Evolutionary conservation across 2,797 vertebrate genomes (phyloP).

Genomic region (Microctenopoma stevenorrisi): DNA sequence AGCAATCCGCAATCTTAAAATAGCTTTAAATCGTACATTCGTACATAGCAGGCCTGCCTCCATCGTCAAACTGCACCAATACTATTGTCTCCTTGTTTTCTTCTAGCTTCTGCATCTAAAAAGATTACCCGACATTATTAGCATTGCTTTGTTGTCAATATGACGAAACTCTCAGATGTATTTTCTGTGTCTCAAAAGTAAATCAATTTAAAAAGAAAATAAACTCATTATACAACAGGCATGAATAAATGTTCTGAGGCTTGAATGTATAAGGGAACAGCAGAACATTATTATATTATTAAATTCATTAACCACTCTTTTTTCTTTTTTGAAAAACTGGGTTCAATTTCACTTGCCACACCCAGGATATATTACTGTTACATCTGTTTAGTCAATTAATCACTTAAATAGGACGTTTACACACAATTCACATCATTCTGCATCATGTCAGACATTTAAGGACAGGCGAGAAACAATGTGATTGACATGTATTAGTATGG

Average conservation of each 20-base stretch:
- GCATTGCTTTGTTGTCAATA: conserved; percentile 68
- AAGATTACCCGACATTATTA: conserved; percentile 65
- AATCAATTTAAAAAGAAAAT: conserved; percentile 27
- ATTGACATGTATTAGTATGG: too few species aligned
- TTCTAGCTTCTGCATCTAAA: conserved; percentile 43
- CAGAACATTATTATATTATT: too few species aligned
- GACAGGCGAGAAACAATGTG: too few species aligned
- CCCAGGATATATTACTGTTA: too few species aligned
- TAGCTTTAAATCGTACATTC: conserved; percentile 82
- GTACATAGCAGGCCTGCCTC: conserved; percentile 64
- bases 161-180: conserved; percentile 39
- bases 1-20: conserved; percentile 73
- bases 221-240: conserved; percentile 33
- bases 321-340: too few species aligned
- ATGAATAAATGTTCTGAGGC: conserved; percentile 29
- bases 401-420: too few species aligned
- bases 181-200: conserved; percentile 53
- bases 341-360: too few species aligned
- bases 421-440: too few species aligned
- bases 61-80: conserved; percentile 65
- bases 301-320: too few species aligned
- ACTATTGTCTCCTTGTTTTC: conserved; percentile 66
- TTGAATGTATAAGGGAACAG: conserved; percentile 23
- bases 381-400: too few species aligned
- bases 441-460: too few species aligned